These are phyloP conservation scores for Zaprionus tsacasi DNA, from an alignment of 1,140 invertebrate genomes.

Conservation along the genomic window DNA sequence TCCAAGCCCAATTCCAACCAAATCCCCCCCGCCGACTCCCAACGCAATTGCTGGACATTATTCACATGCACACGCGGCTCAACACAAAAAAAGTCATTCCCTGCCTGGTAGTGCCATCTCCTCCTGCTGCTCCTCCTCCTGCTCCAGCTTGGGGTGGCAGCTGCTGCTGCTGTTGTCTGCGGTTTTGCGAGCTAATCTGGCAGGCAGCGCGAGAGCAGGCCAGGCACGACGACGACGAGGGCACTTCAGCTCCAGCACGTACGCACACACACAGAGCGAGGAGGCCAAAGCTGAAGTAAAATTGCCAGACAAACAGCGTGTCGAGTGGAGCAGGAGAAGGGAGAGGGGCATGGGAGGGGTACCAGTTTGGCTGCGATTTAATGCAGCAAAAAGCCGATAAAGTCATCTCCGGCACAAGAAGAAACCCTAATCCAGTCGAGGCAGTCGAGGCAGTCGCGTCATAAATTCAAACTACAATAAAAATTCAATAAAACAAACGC, in stretches of 20 bases:
- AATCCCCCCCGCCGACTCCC: conserved; percentile 6
- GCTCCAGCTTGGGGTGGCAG: neutral
- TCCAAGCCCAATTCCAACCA: neutral
- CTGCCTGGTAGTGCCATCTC: conserved; percentile 9
- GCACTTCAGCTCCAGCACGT: conserved; percentile 74
- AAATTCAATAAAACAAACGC: conserved; percentile 82
- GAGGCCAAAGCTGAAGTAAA: conserved; percentile 69
- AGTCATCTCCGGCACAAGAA: conserved; percentile 61
- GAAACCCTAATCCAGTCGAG: conserved; percentile 76
- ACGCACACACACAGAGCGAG: conserved; percentile 57
- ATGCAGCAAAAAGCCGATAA: conserved; percentile 76
- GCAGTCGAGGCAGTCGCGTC: conserved; percentile 46
- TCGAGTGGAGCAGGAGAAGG: neutral
- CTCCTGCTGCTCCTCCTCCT: conserved; percentile 69
- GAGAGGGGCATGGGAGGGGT: neutral
- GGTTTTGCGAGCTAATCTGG: conserved; percentile 80
- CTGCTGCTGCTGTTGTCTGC: conserved; percentile 73
- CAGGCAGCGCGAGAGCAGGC: conserved; percentile 53
- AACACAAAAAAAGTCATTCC: conserved; percentile 30
- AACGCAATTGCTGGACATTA: conserved; percentile 68
- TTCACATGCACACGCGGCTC: conserved; percentile 72
- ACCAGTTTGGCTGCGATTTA: conserved; percentile 78
- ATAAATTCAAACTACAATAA: conserved; percentile 83
- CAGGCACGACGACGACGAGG: neutral
- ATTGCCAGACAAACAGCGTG: conserved; percentile 59